A percentile compares a stretch with the other conserved stretches of the same genome.
Evolutionary conservation across 2,113 vertebrate species (phyloP).

Genomic region (Labrus mixtus): DNA sequence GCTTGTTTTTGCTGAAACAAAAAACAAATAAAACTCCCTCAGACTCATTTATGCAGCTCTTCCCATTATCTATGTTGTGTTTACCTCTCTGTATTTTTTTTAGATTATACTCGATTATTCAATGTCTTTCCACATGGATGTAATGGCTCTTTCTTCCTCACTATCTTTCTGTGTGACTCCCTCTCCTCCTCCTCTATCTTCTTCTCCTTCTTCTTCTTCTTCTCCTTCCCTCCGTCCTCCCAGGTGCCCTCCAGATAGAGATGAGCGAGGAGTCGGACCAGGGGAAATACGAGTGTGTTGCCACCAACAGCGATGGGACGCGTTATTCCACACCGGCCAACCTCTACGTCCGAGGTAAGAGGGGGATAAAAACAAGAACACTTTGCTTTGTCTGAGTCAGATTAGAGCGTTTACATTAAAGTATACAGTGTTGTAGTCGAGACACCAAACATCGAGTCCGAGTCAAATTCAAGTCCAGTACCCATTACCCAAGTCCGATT

Average conservation of each 20-base stretch:
- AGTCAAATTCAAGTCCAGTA: no score
- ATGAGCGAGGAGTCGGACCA: slow-evolving; percentile 99
- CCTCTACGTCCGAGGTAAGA: slow-evolving; percentile 99
- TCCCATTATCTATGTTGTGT: slow-evolving; percentile 83
- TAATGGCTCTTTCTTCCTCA: slow-evolving; percentile 55
- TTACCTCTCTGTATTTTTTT: slow-evolving; percentile 35
- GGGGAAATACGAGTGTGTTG: slow-evolving; percentile 99
- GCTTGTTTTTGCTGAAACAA: slow-evolving; percentile 54
- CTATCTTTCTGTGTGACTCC: slow-evolving; percentile 57
- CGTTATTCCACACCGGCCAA: slow-evolving; percentile 99
- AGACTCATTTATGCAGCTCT: slow-evolving; percentile 88
- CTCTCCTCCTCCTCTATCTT: slow-evolving; percentile 36
- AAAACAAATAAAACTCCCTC: slow-evolving; percentile 42
- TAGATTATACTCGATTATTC: slow-evolving; percentile 14
- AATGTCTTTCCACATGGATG: slow-evolving; percentile 73
- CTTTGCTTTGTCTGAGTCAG: neutral
- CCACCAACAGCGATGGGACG: slow-evolving; percentile 98
- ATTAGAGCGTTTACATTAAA: slow-evolving; percentile 9
- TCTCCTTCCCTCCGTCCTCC: slow-evolving; percentile 48
- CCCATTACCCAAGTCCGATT: no score
- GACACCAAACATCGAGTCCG: no score
- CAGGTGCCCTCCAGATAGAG: slow-evolving; percentile 99
- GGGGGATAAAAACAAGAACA: slow-evolving; percentile 58
- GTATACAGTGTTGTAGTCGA: no score
- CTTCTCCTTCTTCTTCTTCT: slow-evolving; percentile 29